Evolutionary conservation across 2,888 invertebrate species (phyloP).

Genomic region (Didymodactylos carnosus): DNA sequence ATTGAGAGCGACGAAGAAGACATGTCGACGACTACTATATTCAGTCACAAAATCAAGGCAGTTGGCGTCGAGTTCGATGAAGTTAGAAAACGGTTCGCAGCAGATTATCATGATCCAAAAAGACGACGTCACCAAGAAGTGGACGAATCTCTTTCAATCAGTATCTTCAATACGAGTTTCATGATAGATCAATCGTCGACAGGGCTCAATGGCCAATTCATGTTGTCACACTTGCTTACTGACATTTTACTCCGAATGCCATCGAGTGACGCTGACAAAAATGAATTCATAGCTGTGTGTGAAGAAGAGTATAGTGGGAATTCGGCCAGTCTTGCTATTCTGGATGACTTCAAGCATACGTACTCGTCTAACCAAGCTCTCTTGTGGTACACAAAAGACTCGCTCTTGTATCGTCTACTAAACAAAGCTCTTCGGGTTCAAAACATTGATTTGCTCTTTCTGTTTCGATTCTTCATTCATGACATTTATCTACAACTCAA

Average conservation of each 20-base stretch:
- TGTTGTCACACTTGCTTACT: not conserved
- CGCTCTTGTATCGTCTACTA: not conserved
- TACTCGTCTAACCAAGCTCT: not conserved
- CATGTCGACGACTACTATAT: accelerated
- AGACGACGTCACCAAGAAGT: not conserved
- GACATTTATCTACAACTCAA: not conserved
- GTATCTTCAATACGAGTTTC: not conserved
- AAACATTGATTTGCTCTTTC: not conserved
- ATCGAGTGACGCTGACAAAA: not conserved
- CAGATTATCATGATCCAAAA: not conserved
- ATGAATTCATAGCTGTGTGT: not conserved
- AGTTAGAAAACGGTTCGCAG: not conserved
- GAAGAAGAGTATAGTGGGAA: not conserved
- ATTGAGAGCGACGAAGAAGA: not conserved
- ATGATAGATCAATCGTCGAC: not conserved
- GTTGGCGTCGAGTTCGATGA: not conserved
- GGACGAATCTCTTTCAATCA: not conserved
- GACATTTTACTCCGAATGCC: not conserved
- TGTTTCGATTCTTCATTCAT: not conserved
- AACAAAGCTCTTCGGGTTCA: not conserved
- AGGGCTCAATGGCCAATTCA: not conserved
- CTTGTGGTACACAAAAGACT: not conserved
- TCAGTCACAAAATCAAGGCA: not conserved
- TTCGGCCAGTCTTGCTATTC: not conserved
- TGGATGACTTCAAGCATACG: not conserved